A percentile compares a stretch with the other conserved stretches of the same genome.
Evolutionary conservation across 2,888 invertebrate genomes (phyloP).

Genomic region (Yponomeuta cagnagella): DNA sequence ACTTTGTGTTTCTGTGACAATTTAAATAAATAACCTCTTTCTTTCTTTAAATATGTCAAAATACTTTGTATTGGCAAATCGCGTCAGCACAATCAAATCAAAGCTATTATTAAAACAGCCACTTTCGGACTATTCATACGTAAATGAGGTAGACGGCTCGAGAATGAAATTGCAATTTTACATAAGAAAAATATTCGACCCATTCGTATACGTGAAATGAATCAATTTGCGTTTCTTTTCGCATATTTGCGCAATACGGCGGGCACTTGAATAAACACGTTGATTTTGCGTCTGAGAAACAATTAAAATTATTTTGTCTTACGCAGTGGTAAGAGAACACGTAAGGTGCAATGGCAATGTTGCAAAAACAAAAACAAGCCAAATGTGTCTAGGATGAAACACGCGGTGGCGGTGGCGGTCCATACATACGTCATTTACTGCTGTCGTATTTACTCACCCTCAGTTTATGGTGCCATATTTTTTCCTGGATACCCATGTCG

Average conservation of each 20-base stretch:
- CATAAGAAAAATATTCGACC: background rate
- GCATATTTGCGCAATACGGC: background rate
- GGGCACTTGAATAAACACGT: background rate
- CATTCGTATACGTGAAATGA: background rate
- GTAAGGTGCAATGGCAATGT: background rate
- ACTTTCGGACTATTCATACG: background rate
- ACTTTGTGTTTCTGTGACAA: too few species aligned
- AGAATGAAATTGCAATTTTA: background rate
- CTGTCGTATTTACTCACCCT: background rate
- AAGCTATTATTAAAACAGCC: background rate
- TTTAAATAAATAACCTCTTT: too few species aligned
- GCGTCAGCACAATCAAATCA: background rate
- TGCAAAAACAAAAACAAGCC: background rate
- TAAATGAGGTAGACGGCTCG: background rate
- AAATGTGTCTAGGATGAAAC: too few species aligned
- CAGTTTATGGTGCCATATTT: background rate
- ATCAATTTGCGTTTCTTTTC: background rate
- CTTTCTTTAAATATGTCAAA: too few species aligned
- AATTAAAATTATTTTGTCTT: background rate
- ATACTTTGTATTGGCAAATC: too few species aligned
- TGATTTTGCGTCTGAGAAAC: background rate
- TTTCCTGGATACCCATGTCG: background rate
- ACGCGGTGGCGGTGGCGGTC: too few species aligned
- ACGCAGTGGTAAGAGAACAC: background rate
- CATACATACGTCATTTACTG: too few species aligned